Evolutionary conservation across 2,888 invertebrate species (phyloP).

Genomic region (Lochmaea capreae): DNA sequence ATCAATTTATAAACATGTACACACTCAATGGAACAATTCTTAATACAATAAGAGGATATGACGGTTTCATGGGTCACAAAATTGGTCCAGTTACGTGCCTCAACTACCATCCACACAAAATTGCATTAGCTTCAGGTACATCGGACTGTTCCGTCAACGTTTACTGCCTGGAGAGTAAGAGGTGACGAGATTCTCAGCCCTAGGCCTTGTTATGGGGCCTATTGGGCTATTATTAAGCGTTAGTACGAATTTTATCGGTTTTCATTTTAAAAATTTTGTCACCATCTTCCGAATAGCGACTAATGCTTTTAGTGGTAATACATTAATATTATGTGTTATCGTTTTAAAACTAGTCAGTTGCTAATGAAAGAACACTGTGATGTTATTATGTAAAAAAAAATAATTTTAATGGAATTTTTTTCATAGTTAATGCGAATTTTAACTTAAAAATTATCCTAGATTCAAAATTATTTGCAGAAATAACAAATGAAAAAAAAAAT

Average conservation of each 20-base stretch:
- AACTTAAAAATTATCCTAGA: no score
- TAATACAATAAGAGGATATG: conserved; percentile 88
- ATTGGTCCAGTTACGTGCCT: conserved; percentile 90
- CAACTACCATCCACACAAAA: conserved; percentile 89
- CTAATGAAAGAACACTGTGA: neutral
- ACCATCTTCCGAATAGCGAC: neutral
- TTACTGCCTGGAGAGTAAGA: conserved; percentile 77
- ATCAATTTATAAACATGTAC: conserved; percentile 83
- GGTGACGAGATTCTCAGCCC: conserved; percentile 73
- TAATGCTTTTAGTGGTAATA: neutral
- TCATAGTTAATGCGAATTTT: no score
- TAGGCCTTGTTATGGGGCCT: conserved; percentile 63
- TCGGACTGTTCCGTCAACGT: conserved; percentile 88
- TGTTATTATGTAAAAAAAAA: neutral
- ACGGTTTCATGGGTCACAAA: conserved; percentile 90
- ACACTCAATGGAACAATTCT: conserved; percentile 78
- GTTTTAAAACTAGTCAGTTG: conserved; percentile 11
- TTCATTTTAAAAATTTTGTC: conserved; percentile 13
- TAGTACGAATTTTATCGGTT: conserved; percentile 20
- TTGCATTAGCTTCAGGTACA: conserved; percentile 87
- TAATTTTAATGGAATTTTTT: neutral
- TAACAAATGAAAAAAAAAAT: no score
- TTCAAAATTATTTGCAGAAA: no score
- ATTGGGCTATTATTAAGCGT: conserved; percentile 53
- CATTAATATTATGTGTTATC: neutral